A percentile compares a stretch with the other conserved stretches of the same genome.
phyloP scores from a whole-genome alignment of 2,797 vertebrate species.

The Buphagus erythrorhynchus region DNA sequence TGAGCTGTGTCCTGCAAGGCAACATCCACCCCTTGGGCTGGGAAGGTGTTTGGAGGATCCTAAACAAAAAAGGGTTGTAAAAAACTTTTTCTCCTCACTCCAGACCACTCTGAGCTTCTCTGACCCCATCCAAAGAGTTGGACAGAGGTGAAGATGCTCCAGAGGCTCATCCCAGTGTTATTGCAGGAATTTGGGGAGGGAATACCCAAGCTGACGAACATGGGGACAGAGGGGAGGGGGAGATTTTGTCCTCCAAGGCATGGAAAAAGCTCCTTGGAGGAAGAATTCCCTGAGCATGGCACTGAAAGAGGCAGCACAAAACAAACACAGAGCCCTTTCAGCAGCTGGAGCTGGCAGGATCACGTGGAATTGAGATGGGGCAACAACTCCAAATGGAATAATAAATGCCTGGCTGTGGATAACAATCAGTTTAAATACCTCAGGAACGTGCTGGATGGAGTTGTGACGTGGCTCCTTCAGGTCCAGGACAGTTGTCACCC shows the following conservation, averaged over 20 bases:
- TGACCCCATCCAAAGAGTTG: not conserved
- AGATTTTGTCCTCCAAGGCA: not conserved
- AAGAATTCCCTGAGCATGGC: not conserved
- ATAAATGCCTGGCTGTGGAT: not conserved
- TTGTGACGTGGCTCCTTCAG: not conserved
- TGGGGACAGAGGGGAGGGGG: not conserved
- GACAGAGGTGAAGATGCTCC: not conserved
- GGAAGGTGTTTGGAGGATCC: not conserved
- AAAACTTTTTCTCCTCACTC: not conserved
- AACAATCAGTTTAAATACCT: not conserved
- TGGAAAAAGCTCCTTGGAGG: not conserved
- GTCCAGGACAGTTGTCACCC: not conserved
- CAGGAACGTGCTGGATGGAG: not conserved
- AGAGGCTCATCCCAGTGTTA: accelerated
- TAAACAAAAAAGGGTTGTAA: not conserved
- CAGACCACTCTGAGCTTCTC: not conserved
- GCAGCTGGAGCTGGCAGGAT: not conserved
- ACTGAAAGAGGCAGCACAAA: not conserved
- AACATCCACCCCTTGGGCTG: not conserved
- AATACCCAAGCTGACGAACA: not conserved
- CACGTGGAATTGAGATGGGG: not conserved
- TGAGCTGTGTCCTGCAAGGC: accelerated
- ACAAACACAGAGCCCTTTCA: not conserved
- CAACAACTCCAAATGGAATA: not conserved
- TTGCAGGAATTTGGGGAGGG: not conserved